phyloP scores from a whole-genome alignment of 2,888 invertebrate species.

The Dryobota labecula region DNA sequence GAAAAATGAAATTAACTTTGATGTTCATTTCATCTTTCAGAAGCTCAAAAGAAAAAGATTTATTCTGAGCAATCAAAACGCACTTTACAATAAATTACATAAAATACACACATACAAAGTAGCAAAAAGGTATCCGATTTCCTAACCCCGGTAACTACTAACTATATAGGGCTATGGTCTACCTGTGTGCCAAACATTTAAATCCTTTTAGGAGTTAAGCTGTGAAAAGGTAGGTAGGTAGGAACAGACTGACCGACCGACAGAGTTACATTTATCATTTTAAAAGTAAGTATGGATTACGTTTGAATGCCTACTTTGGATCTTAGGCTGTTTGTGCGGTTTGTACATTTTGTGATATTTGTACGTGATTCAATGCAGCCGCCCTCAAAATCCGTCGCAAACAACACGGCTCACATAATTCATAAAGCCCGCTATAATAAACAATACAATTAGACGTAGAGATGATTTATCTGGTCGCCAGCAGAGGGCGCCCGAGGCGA shows the following conservation, averaged over 20 bases:
- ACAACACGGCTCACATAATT: conserved; percentile 1
- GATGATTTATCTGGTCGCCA: conserved; percentile 16
- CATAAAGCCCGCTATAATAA: conserved; percentile 15
- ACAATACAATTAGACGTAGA: conserved; percentile 22
- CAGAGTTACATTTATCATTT: too few species aligned
- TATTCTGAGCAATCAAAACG: too few species aligned
- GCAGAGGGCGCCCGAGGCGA: background rate
- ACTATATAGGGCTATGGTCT: background rate
- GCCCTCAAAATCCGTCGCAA: background rate
- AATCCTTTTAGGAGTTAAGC: background rate
- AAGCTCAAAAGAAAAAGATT: too few species aligned
- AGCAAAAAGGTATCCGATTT: background rate
- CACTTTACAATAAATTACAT: too few species aligned
- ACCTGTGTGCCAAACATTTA: background rate
- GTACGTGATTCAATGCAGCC: background rate
- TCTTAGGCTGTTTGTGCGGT: background rate
- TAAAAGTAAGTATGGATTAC: background rate
- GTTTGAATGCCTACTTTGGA: background rate
- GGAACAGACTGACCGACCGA: background rate
- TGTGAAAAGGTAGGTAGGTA: too few species aligned
- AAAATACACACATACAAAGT: too few species aligned
- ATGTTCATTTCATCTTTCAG: too few species aligned
- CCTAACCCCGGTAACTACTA: too few species aligned
- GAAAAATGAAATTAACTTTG: too few species aligned
- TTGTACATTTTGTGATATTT: conserved; percentile 8